Percentiles rank a stretch among this genome's conserved stretches.
These are phyloP conservation scores for Prochilodus magdalenae DNA, from an alignment of 2,113 vertebrate genomes.

Conservation along the genomic window DNA sequence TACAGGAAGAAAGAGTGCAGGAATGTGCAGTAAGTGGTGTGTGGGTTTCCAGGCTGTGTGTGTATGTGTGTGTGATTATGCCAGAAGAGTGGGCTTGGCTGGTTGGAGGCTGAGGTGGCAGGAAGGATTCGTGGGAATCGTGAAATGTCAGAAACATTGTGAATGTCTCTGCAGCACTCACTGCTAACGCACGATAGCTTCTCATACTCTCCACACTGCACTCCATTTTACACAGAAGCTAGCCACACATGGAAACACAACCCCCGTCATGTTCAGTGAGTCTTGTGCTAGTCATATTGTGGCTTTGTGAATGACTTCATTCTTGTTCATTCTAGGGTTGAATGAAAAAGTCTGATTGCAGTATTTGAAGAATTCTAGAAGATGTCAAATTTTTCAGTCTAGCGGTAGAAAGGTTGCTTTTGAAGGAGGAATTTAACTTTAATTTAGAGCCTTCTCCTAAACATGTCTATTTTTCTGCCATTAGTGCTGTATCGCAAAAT, in stretches of 20 bases:
- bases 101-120: constrained; percentile 50
- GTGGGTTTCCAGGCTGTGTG: constrained; percentile 18
- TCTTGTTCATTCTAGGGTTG: not conserved
- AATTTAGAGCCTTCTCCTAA: too few relatives aligned
- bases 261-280: not conserved
- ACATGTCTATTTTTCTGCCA: too few relatives aligned
- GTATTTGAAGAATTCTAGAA: too few relatives aligned
- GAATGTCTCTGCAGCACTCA: constrained; percentile 57
- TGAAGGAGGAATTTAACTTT: too few relatives aligned
- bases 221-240: not conserved
- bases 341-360: too few relatives aligned
- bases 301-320: constrained; percentile 2
- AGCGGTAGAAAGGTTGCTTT: too few relatives aligned
- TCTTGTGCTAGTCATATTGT: not conserved
- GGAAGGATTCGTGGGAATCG: constrained; percentile 53
- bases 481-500: too few relatives aligned
- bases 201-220: constrained; percentile 34
- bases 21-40: not conserved
- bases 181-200: constrained; percentile 51
- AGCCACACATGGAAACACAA: constrained; percentile 18
- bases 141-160: constrained; percentile 66
- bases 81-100: constrained; percentile 42
- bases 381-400: too few relatives aligned
- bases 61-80: constrained; percentile 47
- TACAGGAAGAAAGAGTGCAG: not conserved